Evolutionary conservation across 2,888 invertebrate genomes (phyloP).

Genomic region (Dioctria linearis): DNA sequence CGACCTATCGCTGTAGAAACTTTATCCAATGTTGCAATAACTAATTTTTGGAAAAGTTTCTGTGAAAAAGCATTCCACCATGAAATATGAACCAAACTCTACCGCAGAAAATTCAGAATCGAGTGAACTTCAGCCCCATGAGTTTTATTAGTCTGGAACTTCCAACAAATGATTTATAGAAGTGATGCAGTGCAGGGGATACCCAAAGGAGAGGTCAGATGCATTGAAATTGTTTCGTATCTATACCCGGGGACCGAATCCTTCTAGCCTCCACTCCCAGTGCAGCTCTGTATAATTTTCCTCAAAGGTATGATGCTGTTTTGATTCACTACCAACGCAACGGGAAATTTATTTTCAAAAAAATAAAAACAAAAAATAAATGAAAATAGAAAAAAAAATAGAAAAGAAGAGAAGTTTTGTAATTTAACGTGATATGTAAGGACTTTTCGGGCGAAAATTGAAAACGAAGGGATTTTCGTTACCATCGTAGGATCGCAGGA

Average conservation of each 20-base stretch:
- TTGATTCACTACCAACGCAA: conserved; percentile 45
- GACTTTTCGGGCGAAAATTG: conserved; percentile 41
- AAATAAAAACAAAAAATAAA: no score
- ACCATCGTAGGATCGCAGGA: background rate
- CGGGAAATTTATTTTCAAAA: conserved; percentile 35
- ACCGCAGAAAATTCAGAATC: conserved; percentile 53
- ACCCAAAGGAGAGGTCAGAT: conserved; percentile 51
- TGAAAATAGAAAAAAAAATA: no score
- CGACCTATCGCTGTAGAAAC: conserved; percentile 31
- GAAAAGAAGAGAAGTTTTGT: conserved; percentile 24
- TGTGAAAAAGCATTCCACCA: conserved; percentile 46
- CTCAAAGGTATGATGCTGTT: background rate
- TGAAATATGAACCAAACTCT: conserved; percentile 51
- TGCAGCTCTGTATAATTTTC: conserved; percentile 13
- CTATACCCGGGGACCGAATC: conserved; percentile 13
- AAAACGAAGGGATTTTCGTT: conserved; percentile 39
- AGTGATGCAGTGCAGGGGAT: conserved; percentile 49
- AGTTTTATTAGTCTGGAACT: conserved; percentile 52
- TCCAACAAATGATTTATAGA: conserved; percentile 52
- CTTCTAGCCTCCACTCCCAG: background rate
- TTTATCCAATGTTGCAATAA: conserved; percentile 49
- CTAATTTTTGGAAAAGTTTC: conserved; percentile 52
- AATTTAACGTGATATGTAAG: conserved; percentile 44
- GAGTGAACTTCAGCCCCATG: conserved; percentile 53
- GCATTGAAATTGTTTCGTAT: conserved; percentile 49